Percentiles rank a stretch among this genome's conserved stretches.
Conservation (phyloP, 2,797 vertebrate genomes). For the Coregonus sp. region DNA sequence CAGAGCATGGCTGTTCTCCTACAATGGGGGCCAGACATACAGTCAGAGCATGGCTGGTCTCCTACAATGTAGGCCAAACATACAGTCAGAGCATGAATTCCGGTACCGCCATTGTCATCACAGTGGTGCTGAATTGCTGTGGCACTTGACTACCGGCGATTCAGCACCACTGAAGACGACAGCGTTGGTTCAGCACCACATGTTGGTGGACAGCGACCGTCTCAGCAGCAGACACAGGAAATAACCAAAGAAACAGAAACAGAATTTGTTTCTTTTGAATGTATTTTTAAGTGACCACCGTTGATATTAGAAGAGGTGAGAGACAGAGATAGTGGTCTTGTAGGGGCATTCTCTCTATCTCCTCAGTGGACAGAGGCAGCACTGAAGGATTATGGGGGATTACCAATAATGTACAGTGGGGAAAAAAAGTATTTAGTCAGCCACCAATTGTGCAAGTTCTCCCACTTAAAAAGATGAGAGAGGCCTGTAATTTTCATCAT, state of each 20-base stretch:
- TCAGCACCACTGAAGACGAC: too few species aligned
- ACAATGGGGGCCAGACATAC: too few species aligned
- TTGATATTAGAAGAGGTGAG: not conserved
- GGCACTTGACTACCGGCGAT: too few species aligned
- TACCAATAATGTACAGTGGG: slow-evolving; percentile 33
- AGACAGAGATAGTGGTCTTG: slow-evolving; percentile 14
- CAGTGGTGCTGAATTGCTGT: not conserved
- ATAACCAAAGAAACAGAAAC: not conserved
- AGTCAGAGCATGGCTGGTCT: too few species aligned
- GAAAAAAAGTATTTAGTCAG: too few species aligned
- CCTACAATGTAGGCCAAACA: too few species aligned
- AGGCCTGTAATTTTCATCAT: too few species aligned
- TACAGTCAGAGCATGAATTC: not conserved
- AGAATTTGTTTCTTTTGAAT: not conserved
- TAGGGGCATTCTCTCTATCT: slow-evolving; percentile 39
- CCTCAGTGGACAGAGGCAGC: slow-evolving; percentile 47
- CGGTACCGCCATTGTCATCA: not conserved
- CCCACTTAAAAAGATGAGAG: too few species aligned
- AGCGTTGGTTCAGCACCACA: too few species aligned
- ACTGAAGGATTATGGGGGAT: slow-evolving; percentile 63
- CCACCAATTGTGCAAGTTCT: too few species aligned
- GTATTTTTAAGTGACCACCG: not conserved
- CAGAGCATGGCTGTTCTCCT: too few species aligned
- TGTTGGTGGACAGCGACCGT: not conserved
- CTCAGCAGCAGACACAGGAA: not conserved